Evolutionary conservation across 2,888 invertebrate species (phyloP), one percentile per base, ranked within the genome.

Genomic region (Cheilosia vernalis): DNA sequence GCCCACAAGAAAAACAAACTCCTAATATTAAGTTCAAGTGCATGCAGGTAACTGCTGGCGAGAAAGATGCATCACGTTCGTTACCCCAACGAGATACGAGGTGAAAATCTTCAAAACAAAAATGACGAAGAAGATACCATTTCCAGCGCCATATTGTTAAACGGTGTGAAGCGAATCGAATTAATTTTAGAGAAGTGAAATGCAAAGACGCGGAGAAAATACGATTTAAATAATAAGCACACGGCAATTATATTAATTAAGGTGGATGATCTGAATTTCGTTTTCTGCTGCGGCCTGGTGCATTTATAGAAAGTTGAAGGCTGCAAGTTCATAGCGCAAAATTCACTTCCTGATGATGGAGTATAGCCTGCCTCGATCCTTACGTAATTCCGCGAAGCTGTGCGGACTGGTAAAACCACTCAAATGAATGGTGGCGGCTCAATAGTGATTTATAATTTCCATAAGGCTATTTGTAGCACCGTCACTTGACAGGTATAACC

Each of bases 11-110:
- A 24, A 37, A 47, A 40, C 60, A 5, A 49, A 51, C 53, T 74
- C 21, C 42, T 49, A 10, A 64, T 56, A 58, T 70, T 77, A 84
- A 80, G 84, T 84, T 84, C 84, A 80, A 84, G 84, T 74, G 84
- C 84, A 80, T 80, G 84, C 42, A 58, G 42, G 37, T 60, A 70
- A 77, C 66, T 64, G 37, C 37, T 49, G 44, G 4, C n/a, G 17
- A 73, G 27, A 58, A 69, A 33, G 72, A 63, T 44, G 63, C 51
- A 69, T 13, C 30, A n/a, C 13, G 17, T 3, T 40, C 44, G 17
- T 27, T 44, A 30, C 30, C 10, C 13, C 37, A 37, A 13, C 37
- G 37, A 37, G 37, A 37, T 37, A 7, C 40, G 17, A 55, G 40
- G 64, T 66, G 74, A 74, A 74, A 74, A 74, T 56, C 27, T 47